Base-by-base conservation (phyloP, 1,140 invertebrate genomes). In the Planococcus citri region DNA sequence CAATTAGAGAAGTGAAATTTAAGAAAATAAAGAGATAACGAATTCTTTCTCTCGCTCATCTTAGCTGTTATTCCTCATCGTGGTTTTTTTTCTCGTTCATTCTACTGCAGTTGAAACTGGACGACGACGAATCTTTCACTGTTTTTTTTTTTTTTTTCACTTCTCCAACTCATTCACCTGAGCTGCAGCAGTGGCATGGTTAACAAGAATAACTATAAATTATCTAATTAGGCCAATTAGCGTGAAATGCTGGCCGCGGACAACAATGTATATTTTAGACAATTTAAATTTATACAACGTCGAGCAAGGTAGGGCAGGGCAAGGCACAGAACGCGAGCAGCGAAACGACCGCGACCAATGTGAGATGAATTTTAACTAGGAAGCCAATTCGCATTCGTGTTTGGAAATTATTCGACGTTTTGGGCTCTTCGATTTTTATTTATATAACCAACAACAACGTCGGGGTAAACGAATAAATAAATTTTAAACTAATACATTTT, bases 151-250 rank as follows among this genome's bases (percentile, higher is more conserved):
- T n/a, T n/a, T n/a, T n/a, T n/a, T n/a, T n/a, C n/a, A n/a, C n/a
- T n/a, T n/a, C n/a, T n/a, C n/a, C n/a, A n/a, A 33, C 12, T 33
- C 29, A 33, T 33, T 33, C 29, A 12, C 29, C 29, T n/a, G n/a
- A n/a, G 29, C 29, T 33, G n/a, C n/a, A n/a, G n/a, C n/a, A n/a
- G n/a, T n/a, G n/a, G n/a, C n/a, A n/a, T n/a, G n/a, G n/a, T n/a
- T n/a, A n/a, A n/a, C 29, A 51, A 51, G n/a, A 17, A 51, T 51
- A 51, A 14, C 41, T 51, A 51, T 51, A 51, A 51, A 51, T 51
- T 51, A 51, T 51, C 41, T 51, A 51, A 51, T 51, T 51, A 51
- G 41, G 41, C 41, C 41, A 51, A 51, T 51, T 51, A 51, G 41
- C 41, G 41, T 51, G 41, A 51, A 51, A 51, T 17, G 3, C 29